These are phyloP conservation scores for Rugalucina vietnamica DNA, from an alignment of 2,888 invertebrate species.

Conservation along the genomic window DNA sequence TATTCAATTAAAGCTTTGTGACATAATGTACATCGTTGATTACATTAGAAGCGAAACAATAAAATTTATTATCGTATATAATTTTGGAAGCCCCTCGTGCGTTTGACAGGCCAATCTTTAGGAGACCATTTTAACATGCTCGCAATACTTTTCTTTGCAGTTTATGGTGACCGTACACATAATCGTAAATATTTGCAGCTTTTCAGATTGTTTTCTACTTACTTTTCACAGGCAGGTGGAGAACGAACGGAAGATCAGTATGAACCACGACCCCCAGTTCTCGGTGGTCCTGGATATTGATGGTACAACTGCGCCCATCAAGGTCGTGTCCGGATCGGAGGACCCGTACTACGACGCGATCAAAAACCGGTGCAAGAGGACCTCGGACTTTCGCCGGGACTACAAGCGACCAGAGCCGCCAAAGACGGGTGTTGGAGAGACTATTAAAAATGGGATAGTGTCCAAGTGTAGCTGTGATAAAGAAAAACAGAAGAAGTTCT, in stretches of 20 bases:
- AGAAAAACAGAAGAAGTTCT: slow-evolving; percentile 50
- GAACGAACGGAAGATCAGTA: slow-evolving; percentile 28
- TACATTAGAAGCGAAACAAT: no score
- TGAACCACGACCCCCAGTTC: slow-evolving; percentile 57
- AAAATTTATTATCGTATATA: no score
- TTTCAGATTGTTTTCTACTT: no score
- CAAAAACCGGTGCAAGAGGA: slow-evolving; percentile 47
- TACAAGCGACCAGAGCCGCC: slow-evolving; percentile 44
- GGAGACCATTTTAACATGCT: no score
- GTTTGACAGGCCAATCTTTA: no score
- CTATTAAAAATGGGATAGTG: slow-evolving; percentile 23
- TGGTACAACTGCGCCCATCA: slow-evolving; percentile 60
- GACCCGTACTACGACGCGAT: slow-evolving; percentile 44
- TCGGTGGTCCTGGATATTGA: slow-evolving; percentile 58
- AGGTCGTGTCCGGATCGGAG: slow-evolving; percentile 53
- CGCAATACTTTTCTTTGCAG: no score
- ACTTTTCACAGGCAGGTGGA: slow-evolving; percentile 43
- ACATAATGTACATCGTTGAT: no score
- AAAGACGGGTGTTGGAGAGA: slow-evolving; percentile 9
- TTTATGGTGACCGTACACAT: no score
- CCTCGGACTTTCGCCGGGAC: slow-evolving; percentile 50
- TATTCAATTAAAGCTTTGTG: no score
- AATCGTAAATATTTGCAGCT: no score
- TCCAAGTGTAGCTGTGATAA: slow-evolving; percentile 47
- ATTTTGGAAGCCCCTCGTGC: no score